Base-by-base conservation (phyloP, 2,888 invertebrate species). In the Acrocera orbiculus region DNA sequence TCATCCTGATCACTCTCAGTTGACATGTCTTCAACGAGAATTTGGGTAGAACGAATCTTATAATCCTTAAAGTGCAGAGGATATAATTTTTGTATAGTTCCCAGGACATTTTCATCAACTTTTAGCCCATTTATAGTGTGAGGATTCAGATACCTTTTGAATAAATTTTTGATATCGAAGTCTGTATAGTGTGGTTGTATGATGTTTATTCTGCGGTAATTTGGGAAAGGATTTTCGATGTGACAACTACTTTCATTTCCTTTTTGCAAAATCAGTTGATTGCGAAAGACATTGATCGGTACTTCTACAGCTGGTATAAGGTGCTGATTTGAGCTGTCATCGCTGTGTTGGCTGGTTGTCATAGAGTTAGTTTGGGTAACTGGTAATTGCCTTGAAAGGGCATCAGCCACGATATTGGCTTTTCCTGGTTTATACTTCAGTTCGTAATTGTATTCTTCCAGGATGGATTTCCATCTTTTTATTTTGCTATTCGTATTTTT, bases 1-100 rank as follows among this genome's bases (percentile, higher is more conserved):
- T 40, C 35, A 9, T 39, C 37, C 19, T 40, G 40, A 23, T 34
- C 37, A 8, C 15, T 19, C 22, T 35, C 36, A 9, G 23, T 33
- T 7, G 19, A 4, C 8, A 42, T 24, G 22, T 42, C 34, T 35
- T 39, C 35, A 2, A 42, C 37, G 16, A 29, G 10, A 8, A 25
- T 24, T 26, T 30, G 37, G 3, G 40, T 38, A 27, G 24, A 35
- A 15, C 31, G 11, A 11, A 22, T 23, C 16, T 32, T 36, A 16
- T 30, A 34, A 17, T 30, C 24, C 19, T 15, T 30, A 17, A 35
- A 22, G 8, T 29, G 26, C 6, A 25, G 13, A 6, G 26, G 25
- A 17, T 26, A 35, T 14, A 17, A 13, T n/a, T 30, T 17, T 24
- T 35, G 25, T 20, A 30, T 27, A 3, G 24, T 32, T 4, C 30